Percentiles rank a stretch among this genome's conserved stretches.
Conservation (phyloP, 2,113 vertebrate species). For the Symphodus melops region DNA sequence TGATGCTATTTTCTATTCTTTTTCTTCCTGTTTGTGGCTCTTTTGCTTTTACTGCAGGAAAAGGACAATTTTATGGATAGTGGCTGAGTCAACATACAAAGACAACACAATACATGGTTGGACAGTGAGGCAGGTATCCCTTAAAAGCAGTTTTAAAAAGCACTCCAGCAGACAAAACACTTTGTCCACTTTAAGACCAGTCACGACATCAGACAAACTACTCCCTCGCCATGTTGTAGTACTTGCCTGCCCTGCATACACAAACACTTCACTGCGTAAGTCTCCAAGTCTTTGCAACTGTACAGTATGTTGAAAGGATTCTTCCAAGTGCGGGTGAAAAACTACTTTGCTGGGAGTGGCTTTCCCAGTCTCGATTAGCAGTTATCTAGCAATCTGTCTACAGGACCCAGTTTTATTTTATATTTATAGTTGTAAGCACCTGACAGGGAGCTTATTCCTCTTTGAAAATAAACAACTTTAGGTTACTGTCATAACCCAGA, state of each 20-base stretch:
- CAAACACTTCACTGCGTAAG: conserved; percentile 29
- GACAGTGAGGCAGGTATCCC: conserved; percentile 2
- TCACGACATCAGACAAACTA: conserved; percentile 64
- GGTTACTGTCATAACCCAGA: no score
- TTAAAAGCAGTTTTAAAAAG: conserved; percentile 53
- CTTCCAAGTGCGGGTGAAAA: conserved; percentile 41
- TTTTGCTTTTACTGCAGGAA: conserved; percentile 23
- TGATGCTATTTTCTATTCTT: conserved; percentile 3
- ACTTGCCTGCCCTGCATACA: conserved; percentile 19
- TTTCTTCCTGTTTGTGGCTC: neutral
- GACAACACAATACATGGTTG: neutral
- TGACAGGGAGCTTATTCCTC: no score
- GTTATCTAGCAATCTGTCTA: conserved; percentile 39
- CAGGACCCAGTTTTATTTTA: conserved; percentile 24
- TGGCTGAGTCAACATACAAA: conserved; percentile 8
- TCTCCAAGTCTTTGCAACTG: conserved; percentile 37
- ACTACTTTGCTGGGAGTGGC: conserved; percentile 42
- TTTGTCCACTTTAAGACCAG: conserved; percentile 53
- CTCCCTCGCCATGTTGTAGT: conserved; percentile 31
- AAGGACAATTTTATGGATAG: conserved; percentile 28
- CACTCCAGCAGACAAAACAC: conserved; percentile 54
- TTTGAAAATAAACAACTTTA: no score
- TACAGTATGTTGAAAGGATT: conserved; percentile 55
- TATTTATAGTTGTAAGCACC: neutral
- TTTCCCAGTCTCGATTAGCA: conserved; percentile 47